Evolutionary conservation across 2,888 invertebrate genomes (phyloP).

Genomic region (Thymelicus acteon): DNA sequence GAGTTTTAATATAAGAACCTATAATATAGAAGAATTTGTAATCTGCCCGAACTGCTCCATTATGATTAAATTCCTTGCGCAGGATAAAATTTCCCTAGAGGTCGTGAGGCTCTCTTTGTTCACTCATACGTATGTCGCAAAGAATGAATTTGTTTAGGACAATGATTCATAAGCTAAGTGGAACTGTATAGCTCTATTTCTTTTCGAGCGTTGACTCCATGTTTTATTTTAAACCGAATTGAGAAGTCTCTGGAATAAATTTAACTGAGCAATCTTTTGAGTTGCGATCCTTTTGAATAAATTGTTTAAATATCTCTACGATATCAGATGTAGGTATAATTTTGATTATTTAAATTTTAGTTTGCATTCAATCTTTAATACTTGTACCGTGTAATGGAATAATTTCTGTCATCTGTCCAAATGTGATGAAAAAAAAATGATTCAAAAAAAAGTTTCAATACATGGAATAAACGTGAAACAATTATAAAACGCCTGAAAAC

Average conservation of each 20-base stretch:
- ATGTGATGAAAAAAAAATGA: too few species aligned
- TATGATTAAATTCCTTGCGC: slow-evolving; percentile 25
- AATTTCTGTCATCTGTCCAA: too few species aligned
- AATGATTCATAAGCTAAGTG: neutral
- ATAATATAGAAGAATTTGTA: neutral
- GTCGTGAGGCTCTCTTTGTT: neutral
- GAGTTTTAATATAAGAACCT: neutral
- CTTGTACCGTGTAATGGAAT: too few species aligned
- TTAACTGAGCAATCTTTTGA: neutral
- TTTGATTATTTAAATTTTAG: neutral
- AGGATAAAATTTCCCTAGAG: slow-evolving; percentile 10
- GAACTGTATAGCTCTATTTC: slow-evolving; percentile 13
- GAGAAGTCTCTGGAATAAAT: neutral
- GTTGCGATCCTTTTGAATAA: neutral
- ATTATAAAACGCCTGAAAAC: too few species aligned
- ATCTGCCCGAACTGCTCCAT: neutral
- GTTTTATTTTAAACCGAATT: neutral
- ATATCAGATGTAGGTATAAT: neutral
- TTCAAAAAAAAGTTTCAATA: too few species aligned
- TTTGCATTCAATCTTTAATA: neutral
- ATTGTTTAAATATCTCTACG: too few species aligned
- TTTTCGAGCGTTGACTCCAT: slow-evolving; percentile 7
- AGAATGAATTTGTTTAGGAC: slow-evolving; percentile 17
- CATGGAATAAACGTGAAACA: too few species aligned
- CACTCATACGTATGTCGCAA: neutral